phyloP scores from a whole-genome alignment of 1,140 invertebrate genomes.

The Maconellicoccus hirsutus region DNA sequence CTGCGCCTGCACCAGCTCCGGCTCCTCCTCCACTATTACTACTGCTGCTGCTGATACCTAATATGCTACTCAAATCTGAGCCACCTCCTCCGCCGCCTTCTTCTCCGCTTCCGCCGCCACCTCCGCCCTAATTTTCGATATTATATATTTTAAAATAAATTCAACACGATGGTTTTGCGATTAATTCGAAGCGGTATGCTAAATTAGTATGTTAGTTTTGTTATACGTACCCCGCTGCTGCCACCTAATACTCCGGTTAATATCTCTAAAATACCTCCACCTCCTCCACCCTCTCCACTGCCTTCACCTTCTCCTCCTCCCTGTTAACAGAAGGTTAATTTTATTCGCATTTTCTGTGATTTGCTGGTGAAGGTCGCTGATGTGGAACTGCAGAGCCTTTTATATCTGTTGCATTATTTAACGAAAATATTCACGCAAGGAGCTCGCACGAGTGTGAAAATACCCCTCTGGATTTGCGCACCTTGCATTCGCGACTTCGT shows the following conservation, averaged over 20 bases:
- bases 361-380: too few relatives aligned
- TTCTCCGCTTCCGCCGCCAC: neutral
- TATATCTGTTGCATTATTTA: too few relatives aligned
- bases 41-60: conserved; percentile 6
- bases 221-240: conserved; percentile 16
- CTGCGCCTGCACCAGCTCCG: neutral
- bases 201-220: neutral
- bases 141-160: too few relatives aligned
- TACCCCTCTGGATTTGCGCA: too few relatives aligned
- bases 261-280: neutral
- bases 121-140: neutral
- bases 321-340: neutral
- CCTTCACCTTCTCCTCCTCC: neutral
- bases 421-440: too few relatives aligned
- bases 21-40: conserved; percentile 6
- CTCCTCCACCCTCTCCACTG: neutral
- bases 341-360: too few relatives aligned
- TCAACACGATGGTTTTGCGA: neutral
- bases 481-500: too few relatives aligned
- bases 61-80: conserved; percentile 5
- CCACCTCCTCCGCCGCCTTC: neutral
- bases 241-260: neutral
- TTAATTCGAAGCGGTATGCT: neutral
- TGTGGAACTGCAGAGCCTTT: too few relatives aligned
- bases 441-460: too few relatives aligned